Evolutionary conservation across 2,888 invertebrate species (phyloP).

Genomic region (Idaea straminata): DNA sequence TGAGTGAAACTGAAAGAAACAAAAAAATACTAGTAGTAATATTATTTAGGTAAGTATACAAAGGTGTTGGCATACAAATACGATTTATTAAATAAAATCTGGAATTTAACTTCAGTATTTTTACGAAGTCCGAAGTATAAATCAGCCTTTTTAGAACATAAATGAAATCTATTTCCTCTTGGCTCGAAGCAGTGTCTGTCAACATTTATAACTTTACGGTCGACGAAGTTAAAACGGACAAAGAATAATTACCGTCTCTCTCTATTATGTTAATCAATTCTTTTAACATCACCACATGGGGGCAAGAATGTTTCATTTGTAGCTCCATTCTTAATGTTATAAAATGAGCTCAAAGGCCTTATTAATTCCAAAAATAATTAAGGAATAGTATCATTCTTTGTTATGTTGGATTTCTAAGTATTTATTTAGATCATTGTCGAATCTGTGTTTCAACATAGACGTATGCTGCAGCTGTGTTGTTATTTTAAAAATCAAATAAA

Average conservation of each 20-base stretch:
- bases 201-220: conserved; percentile 32
- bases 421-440: conserved; percentile 8
- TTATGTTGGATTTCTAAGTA: not conserved
- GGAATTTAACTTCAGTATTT: not conserved
- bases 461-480: no score
- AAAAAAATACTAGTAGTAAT: no score
- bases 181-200: conserved; percentile 31
- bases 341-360: not conserved
- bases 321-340: conserved; percentile 30
- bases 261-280: conserved; percentile 55
- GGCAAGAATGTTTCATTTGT: conserved; percentile 27
- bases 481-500: conserved; percentile 46
- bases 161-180: conserved; percentile 11
- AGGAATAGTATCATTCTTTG: conserved; percentile 4
- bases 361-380: conserved; percentile 24
- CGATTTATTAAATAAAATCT: not conserved
- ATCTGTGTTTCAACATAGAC: no score
- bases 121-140: not conserved
- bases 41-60: not conserved
- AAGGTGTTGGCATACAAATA: not conserved
- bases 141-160: not conserved
- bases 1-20: not conserved
- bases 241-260: conserved; percentile 52
- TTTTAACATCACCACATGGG: conserved; percentile 50
- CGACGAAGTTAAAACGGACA: conserved; percentile 43